Evolutionary conservation across 37 sponge, comb jelly and placozoan species (phyloP).

Genomic region (Agelas oroides): DNA sequence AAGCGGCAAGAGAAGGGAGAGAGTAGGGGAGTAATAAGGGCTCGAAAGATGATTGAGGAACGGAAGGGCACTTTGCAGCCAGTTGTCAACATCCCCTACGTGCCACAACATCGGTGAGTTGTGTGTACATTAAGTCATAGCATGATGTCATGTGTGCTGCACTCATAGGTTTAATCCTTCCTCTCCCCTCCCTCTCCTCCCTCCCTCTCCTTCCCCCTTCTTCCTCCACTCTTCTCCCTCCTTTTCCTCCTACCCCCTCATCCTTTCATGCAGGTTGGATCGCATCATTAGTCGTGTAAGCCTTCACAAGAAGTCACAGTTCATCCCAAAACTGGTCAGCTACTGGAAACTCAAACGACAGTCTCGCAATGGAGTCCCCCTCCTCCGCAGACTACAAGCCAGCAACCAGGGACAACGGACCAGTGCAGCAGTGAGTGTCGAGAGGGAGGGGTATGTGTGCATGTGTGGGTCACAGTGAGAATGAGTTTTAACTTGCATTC

Average conservation of each 20-base stretch:
- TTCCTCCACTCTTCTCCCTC: background rate
- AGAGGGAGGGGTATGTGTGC: no score
- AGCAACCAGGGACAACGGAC: constrained; percentile 65
- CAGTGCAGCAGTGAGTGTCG: constrained; percentile 37
- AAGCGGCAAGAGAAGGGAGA: background rate
- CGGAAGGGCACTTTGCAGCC: constrained; percentile 54
- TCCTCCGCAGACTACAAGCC: constrained; percentile 92
- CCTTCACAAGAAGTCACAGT: constrained; percentile 85
- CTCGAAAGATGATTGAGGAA: constrained; percentile 34
- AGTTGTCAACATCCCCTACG: constrained; percentile 84
- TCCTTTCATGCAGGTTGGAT: constrained; percentile 54
- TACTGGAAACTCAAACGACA: constrained; percentile 99
- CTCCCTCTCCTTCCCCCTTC: background rate
- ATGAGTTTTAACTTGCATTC: no score
- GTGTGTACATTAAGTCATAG: no score
- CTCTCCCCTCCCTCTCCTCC: background rate
- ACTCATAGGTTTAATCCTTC: no score
- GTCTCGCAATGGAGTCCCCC: constrained; percentile 97
- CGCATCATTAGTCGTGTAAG: constrained; percentile 77
- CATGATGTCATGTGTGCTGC: no score
- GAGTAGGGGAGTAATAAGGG: constrained; percentile 31
- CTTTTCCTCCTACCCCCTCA: background rate
- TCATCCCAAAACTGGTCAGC: constrained; percentile 88
- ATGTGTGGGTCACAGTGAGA: no score
- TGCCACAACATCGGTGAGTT: constrained; percentile 84